Percentiles rank a stretch among this genome's conserved stretches.
Conservation (phyloP, 2,888 invertebrate genomes). For the Tipula lateralis region DNA sequence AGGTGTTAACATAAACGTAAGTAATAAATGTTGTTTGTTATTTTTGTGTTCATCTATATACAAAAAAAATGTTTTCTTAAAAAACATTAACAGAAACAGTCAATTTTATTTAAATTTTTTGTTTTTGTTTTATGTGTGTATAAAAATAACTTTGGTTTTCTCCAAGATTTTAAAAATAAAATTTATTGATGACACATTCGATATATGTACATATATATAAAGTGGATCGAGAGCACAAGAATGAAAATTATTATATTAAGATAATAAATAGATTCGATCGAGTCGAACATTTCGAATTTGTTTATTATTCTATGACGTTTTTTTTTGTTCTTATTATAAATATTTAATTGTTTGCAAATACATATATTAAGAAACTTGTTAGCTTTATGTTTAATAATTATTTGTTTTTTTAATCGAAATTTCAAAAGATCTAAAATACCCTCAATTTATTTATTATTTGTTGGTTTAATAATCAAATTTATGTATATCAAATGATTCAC, state of each 20-base stretch:
- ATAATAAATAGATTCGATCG: slow-evolving; percentile 1
- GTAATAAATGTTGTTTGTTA: slow-evolving; percentile 24
- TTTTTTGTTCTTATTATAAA: not conserved
- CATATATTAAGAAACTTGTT: not conserved
- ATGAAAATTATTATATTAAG: slow-evolving; percentile 7
- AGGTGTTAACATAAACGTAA: slow-evolving; percentile 24
- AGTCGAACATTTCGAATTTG: not conserved
- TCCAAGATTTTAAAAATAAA: slow-evolving; percentile 12
- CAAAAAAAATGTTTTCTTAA: slow-evolving; percentile 9
- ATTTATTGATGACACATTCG: slow-evolving; percentile 11
- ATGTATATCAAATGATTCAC: slow-evolving; percentile 24
- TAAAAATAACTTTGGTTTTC: not conserved
- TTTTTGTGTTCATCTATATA: not conserved
- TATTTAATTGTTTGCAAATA: slow-evolving; percentile 24
- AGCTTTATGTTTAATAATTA: slow-evolving; percentile 11
- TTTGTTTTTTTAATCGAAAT: not conserved
- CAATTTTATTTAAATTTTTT: slow-evolving; percentile 14
- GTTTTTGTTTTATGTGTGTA: not conserved
- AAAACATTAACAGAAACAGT: slow-evolving; percentile 19
- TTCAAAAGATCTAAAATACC: slow-evolving; percentile 5
- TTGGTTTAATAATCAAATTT: slow-evolving; percentile 13
- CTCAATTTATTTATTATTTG: not conserved
- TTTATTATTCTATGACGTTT: not conserved
- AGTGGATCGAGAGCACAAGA: not conserved
- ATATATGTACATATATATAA: not conserved